Base-by-base conservation (phyloP, 2,888 invertebrate species). In the Tiphia femorata region DNA sequence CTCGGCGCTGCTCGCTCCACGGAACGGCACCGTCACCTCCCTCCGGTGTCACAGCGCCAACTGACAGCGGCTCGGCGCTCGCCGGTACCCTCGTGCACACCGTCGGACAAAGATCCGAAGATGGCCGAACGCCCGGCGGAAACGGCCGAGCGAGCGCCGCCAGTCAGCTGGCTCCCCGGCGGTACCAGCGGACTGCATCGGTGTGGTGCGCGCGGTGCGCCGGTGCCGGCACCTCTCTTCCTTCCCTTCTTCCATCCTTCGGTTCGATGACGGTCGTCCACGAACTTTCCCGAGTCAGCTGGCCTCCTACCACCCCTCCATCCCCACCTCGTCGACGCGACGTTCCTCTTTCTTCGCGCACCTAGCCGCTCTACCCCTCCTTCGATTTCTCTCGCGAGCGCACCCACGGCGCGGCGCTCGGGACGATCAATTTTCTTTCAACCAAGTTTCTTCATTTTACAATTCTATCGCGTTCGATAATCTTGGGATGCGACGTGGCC, bases 31-130 rank as follows among this genome's bases (percentile, higher is more conserved):
- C 69, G 66, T 70, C 73, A 60, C 68, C 63, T 67, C 67, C 58
- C 69, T 62, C 60, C 72, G 71, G 61, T 70, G 75, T 77, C 76
- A 68, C 76, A 77, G 76, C 77, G 77, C 73, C 75, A 75, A 79
- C 80, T 79, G 80, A 76, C 75, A 73, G 72, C 68, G 64, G 56
- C 56, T 55, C 64, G 63, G 61, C 55, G 66, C 60, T 73, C 72
- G 74, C 78, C 77, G 79, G 78, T 70, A 70, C 65, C 76, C 77
- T 78, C 77, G 75, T 76, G 76, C 74, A 70, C 67, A 50, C 47
- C 58, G 54, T 47, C 62, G 71, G 73, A 79, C 78, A 80, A 79
- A 79, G 78, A 71, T 79, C 76, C 79, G 79, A 78, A 42, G 23
- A 19, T 12, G 7, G 30, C 60, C 79, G 79, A 78, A 7, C 2